Conservation (phyloP, 1,140 invertebrate species). For the Trichonephila clavata region DNA sequence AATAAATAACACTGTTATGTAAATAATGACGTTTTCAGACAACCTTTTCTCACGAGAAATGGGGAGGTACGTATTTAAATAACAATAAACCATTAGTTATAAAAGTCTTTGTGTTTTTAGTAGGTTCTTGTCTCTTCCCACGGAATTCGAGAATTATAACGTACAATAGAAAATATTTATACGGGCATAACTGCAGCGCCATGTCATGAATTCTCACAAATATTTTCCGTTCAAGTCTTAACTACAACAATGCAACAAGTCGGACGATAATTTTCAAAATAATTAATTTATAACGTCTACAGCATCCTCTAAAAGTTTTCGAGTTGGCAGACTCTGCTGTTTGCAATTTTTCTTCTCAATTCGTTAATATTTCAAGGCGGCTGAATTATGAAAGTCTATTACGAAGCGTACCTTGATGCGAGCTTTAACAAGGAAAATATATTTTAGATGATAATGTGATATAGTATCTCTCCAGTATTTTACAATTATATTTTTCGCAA, state of each 20-base stretch:
- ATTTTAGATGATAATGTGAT: not conserved
- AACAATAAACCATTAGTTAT: slow-evolving; percentile 72
- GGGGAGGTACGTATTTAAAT: slow-evolving; percentile 65
- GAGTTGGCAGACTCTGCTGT: not conserved
- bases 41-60: slow-evolving; percentile 19
- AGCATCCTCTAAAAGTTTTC: not conserved
- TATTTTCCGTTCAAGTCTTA: not conserved
- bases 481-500: no score
- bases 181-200: not conserved
- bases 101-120: slow-evolving; percentile 54
- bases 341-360: not conserved
- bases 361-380: not conserved
- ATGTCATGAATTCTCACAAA: slow-evolving; percentile 28
- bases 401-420: not conserved
- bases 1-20: slow-evolving; percentile 69
- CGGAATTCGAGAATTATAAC: slow-evolving; percentile 3
- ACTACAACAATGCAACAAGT: slow-evolving; percentile 54
- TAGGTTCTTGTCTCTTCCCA: not conserved
- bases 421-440: not conserved
- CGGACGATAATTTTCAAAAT: slow-evolving; percentile 41
- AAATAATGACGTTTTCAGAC: slow-evolving; percentile 60
- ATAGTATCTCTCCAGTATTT: no score
- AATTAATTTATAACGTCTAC: slow-evolving; percentile 61
- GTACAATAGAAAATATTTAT: slow-evolving; percentile 64
- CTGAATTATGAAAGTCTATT: slow-evolving; percentile 1